These are phyloP conservation scores for Todus mexicanus DNA, from an alignment of 2,797 vertebrate genomes.

Conservation along the genomic window DNA sequence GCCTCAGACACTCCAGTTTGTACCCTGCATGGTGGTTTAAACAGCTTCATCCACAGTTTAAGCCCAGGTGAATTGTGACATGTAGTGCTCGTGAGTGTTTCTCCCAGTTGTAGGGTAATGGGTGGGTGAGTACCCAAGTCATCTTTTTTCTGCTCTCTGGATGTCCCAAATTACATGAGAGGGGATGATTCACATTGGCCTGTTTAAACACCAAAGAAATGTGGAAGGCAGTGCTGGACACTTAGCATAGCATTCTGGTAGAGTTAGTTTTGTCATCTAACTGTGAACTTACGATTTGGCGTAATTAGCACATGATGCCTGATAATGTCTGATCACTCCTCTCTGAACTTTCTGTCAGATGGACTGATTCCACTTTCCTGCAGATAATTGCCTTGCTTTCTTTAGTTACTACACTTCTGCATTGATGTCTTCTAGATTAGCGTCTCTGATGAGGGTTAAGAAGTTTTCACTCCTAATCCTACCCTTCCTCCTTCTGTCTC, in stretches of 20 bases:
- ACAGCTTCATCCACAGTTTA: neutral
- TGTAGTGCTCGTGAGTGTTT: neutral
- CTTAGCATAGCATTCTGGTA: neutral
- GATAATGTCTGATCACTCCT: neutral
- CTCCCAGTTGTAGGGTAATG: neutral
- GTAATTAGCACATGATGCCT: accelerated
- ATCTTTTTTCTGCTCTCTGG: neutral
- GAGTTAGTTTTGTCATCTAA: neutral
- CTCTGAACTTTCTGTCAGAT: neutral
- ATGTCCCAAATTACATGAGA: neutral
- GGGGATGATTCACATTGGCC: neutral
- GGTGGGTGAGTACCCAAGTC: neutral
- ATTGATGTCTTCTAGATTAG: neutral
- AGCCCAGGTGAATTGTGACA: neutral
- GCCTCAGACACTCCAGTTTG: neutral
- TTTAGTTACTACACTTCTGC: neutral
- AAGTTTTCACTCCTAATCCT: neutral
- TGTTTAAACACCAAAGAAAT: neutral
- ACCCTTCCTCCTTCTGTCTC: neutral
- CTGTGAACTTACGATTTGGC: neutral
- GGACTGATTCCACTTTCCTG: neutral
- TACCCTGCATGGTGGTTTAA: neutral
- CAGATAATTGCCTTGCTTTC: neutral
- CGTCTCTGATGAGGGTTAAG: neutral
- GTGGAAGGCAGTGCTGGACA: neutral